Percentiles rank a stretch among this genome's conserved stretches.
Evolutionary conservation across 2,888 invertebrate genomes (phyloP).

Genomic region (Pocota personata): DNA sequence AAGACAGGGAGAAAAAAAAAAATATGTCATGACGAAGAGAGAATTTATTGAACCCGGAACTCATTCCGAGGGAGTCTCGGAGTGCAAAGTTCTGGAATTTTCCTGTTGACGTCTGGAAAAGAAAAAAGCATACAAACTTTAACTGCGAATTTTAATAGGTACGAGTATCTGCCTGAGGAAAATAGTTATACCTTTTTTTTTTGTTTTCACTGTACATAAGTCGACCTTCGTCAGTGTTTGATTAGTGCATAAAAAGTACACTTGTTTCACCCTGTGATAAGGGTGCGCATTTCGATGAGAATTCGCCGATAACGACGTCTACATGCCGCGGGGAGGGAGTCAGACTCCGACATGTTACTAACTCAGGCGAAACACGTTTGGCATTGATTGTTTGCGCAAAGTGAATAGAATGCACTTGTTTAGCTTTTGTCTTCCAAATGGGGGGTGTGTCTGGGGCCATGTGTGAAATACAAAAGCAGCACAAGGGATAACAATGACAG

Average conservation of each 20-base stretch:
- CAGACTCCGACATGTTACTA: conserved; percentile 15
- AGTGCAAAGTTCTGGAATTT: neutral
- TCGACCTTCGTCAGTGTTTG: neutral
- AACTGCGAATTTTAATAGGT: neutral
- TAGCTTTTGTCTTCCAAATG: conserved; percentile 21
- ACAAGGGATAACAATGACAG: neutral
- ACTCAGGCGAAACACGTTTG: conserved; percentile 39
- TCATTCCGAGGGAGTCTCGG: neutral
- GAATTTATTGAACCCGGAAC: conserved; percentile 62
- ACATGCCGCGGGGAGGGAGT: neutral
- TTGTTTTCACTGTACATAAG: neutral
- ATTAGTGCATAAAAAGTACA: neutral
- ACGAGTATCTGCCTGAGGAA: no score
- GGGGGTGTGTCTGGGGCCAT: conserved; percentile 43
- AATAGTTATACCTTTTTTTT: neutral
- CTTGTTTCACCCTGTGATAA: neutral
- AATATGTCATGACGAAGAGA: neutral
- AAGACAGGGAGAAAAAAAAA: neutral
- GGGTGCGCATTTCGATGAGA: neutral
- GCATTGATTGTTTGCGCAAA: conserved; percentile 53
- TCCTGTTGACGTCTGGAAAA: neutral
- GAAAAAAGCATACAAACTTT: neutral
- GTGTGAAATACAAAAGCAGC: neutral
- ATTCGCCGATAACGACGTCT: neutral
- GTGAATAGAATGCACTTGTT: conserved; percentile 34